Evolutionary conservation across 2,888 invertebrate species (phyloP), one percentile per base, ranked within the genome.

Genomic region (Yponomeuta evonymella): DNA sequence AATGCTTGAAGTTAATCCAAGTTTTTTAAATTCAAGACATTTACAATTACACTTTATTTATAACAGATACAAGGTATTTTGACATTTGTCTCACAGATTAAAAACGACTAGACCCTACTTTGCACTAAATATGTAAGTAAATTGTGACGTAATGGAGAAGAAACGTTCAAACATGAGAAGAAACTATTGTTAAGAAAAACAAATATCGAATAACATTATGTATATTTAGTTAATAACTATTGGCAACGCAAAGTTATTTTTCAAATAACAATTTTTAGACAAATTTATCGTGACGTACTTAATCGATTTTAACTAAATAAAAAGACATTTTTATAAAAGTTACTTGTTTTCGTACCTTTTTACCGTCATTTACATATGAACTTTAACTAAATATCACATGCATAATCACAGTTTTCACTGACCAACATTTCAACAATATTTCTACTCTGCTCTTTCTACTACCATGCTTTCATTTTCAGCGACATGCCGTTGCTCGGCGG

Each of bases 351-450:
- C 3, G 12, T 58, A 5, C 15, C 2, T 58, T 15, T 8, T 15
- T 58, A 43, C 11, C 33, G 4, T 65, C 30, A 65, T 30, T 65
- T 33, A 65, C n/a, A 29, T 65, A 30, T 5, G 1, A 4, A 65
- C 6, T 33, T 65, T 58, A 58, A 58, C 51, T 58, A 15, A 58
- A 15, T 15, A 58, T 58, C 15, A 58, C 51, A 51, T 51, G 51
- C 51, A 15, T 15, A 58, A 15, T 58, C 51, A 58, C 51, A 58
- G 51, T 58, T 58, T 58, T 58, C 12, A 51, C 6, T 12, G 0
- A 12, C 51, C 51, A 67, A 70, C 64, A 72, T 72, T 74, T 43
- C 6, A 43, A 43, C 43, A 43, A 5, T 43, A 43, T 43, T 8
- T 6, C 73, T 65, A 67, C 48, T 48, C 67, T 6, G n/a, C 9